These are phyloP conservation scores for Drosophila meridionalis DNA, from an alignment of 2,888 invertebrate genomes.

Conservation along the genomic window DNA sequence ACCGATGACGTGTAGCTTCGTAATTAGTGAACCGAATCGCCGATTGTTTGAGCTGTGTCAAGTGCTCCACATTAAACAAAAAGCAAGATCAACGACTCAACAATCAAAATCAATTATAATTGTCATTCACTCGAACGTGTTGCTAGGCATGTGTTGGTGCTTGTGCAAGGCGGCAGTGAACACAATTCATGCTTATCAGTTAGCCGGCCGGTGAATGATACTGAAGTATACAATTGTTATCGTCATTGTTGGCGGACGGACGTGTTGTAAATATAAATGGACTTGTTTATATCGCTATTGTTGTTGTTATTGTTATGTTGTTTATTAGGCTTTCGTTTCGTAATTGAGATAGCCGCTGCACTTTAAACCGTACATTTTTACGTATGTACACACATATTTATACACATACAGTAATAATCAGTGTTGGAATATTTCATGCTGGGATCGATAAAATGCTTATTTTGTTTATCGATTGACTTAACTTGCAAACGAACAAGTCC, in stretches of 20 bases:
- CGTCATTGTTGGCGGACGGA: constrained; percentile 41
- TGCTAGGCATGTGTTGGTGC: constrained; percentile 6
- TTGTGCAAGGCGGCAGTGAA: neutral
- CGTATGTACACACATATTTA: neutral
- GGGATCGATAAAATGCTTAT: constrained; percentile 31
- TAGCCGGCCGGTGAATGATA: constrained; percentile 72
- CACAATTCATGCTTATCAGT: constrained; percentile 63
- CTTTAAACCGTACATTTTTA: constrained; percentile 34
- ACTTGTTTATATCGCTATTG: constrained; percentile 28
- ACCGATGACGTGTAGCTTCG: constrained; percentile 69
- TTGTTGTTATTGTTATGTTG: constrained; percentile 4
- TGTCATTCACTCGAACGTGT: constrained; percentile 26
- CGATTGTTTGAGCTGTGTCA: constrained; percentile 15
- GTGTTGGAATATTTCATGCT: constrained; percentile 22
- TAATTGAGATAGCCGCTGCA: constrained; percentile 32
- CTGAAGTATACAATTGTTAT: constrained; percentile 38
- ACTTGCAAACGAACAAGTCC: neutral
- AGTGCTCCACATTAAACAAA: constrained; percentile 27
- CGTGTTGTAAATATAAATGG: constrained; percentile 49
- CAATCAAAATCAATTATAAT: constrained; percentile 49
- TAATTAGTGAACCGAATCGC: constrained; percentile 42
- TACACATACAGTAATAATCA: neutral
- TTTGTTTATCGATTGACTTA: constrained; percentile 21
- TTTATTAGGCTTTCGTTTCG: constrained; percentile 33
- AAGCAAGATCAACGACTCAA: constrained; percentile 50